Base-by-base conservation (phyloP, 2,888 invertebrate species). In the Eupithecia centaureata region DNA sequence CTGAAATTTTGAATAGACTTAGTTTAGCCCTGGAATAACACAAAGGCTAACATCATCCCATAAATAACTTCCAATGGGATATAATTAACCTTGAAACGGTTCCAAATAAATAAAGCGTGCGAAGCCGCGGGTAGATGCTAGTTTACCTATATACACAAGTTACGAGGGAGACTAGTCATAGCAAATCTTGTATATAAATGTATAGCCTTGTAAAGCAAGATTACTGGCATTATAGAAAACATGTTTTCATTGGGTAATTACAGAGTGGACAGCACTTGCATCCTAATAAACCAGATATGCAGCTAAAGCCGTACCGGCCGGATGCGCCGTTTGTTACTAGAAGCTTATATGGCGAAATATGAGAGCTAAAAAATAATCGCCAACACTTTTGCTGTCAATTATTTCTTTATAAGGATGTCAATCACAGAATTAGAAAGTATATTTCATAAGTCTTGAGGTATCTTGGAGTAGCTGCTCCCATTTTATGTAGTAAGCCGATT, bases 351-450 rank as follows among this genome's bases (percentile, higher is more conserved):
- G 77, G 71, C 72, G 74, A 78, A 79, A 80, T 76, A 67, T 75
- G 77, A 80, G 79, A 72, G 70, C 33, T 38, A 62, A 28, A 56
- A 52, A 56, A 60, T 52, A 67, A 64, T 62, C 65, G 32, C n/a
- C 52, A 59, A 63, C 61, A 38, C 47, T 58, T 51, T 33, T 65
- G 51, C 32, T 58, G 33, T 52, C 52, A 52, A 52, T 65, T 28
- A 63, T 62, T 54, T 22, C 63, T 38, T 52, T 28, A 65, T 12
- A 30, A 65, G 59, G 42, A 73, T 71, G 66, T 73, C 69, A 71
- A 76, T 76, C 74, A 66, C 72, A 75, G 67, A 68, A 74, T 78
- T 79, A 79, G 79, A 81, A 79, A 78, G 78, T 76, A 73, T 61
- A 75, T 76, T 76, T 77, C 73, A 67, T 72, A 71, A 68, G 73